A percentile compares a stretch with the other conserved stretches of the same genome.
Evolutionary conservation across 92 coral and sea anemone species (phyloP).

Genomic region (Isaurus tuberculatus): DNA sequence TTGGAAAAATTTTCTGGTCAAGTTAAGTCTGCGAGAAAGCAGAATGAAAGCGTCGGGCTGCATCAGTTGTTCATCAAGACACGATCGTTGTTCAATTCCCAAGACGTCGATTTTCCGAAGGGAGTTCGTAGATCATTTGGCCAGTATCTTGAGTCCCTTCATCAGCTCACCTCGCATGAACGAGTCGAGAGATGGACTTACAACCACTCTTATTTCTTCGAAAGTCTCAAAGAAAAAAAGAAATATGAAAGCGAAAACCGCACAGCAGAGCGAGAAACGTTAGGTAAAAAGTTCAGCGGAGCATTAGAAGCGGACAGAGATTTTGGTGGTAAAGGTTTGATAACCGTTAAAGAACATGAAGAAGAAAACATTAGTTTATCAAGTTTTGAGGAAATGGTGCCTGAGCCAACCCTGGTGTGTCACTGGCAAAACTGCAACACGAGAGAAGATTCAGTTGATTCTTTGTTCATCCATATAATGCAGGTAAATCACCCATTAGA

Average conservation of each 20-base stretch:
- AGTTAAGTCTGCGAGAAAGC: not conserved
- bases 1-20: not conserved
- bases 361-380: too few species aligned
- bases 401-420: not conserved
- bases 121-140: not conserved
- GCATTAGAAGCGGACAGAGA: not conserved
- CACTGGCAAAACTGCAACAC: slow-evolving; percentile 17
- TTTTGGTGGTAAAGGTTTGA: not conserved
- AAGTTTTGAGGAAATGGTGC: not conserved
- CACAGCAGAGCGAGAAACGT: not conserved
- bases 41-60: not conserved
- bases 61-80: not conserved
- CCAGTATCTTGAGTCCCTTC: slow-evolving; percentile 5
- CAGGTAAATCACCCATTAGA: not conserved
- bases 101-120: not conserved
- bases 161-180: not conserved
- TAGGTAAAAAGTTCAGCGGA: too few species aligned
- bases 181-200: not conserved
- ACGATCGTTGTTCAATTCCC: not conserved
- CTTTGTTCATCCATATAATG: slow-evolving; percentile 14
- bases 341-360: not conserved
- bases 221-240: not conserved
- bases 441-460: slow-evolving; percentile 22
- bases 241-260: not conserved
- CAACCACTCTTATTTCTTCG: slow-evolving; percentile 10